phyloP scores from a whole-genome alignment of 2,888 invertebrate genomes.

The Drosophila ustulata region DNA sequence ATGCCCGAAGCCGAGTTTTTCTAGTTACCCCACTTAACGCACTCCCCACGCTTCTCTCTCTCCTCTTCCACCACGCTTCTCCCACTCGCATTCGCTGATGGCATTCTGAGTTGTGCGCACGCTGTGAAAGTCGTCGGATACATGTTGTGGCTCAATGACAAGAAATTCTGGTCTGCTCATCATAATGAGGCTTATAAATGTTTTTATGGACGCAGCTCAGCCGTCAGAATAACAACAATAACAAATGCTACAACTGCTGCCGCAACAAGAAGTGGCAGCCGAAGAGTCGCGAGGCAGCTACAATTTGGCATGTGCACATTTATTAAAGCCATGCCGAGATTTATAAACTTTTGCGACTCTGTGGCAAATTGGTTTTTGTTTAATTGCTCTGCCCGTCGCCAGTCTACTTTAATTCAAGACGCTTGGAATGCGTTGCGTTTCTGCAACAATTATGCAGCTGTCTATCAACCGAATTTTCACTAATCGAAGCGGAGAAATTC shows the following conservation, averaged over 20 bases:
- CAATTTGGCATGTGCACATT: conserved; percentile 78
- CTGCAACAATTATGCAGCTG: conserved; percentile 35
- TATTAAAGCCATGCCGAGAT: conserved; percentile 67
- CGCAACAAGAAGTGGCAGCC: conserved; percentile 7
- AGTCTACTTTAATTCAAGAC: conserved; percentile 7
- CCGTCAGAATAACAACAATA: conserved; percentile 36
- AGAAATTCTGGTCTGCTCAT: conserved; percentile 76
- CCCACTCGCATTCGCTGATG: conserved; percentile 15
- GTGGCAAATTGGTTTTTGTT: conserved; percentile 71
- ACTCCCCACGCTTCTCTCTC: not conserved
- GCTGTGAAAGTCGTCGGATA: conserved; percentile 69
- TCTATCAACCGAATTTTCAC: conserved; percentile 6
- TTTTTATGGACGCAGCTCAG: conserved; percentile 72
- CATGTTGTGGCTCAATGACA: conserved; percentile 62
- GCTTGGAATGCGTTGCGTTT: conserved; percentile 31
- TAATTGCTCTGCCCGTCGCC: conserved; percentile 56
- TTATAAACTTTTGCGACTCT: conserved; percentile 44
- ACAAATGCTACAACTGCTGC: conserved; percentile 11
- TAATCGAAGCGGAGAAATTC: conserved; percentile 20
- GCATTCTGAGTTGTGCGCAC: conserved; percentile 54
- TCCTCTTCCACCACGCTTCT: not conserved
- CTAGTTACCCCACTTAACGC: conserved; percentile 21
- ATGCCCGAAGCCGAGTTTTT: conserved; percentile 39
- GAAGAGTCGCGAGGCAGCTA: conserved; percentile 26
- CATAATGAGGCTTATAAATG: conserved; percentile 80